Conservation (phyloP, 1,140 invertebrate genomes). For the Papilio glaucus region DNA sequence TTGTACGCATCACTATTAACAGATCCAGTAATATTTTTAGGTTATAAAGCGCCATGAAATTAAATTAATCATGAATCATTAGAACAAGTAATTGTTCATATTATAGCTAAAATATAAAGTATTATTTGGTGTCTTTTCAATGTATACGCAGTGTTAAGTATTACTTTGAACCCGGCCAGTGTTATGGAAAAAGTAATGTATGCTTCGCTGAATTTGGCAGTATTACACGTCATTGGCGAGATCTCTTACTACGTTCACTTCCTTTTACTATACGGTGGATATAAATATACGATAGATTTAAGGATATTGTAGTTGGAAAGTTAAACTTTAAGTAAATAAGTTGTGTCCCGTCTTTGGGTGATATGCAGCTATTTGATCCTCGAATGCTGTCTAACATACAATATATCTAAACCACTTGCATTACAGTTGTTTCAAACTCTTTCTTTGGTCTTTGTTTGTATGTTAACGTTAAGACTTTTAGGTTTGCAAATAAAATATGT, state of each 20-base stretch:
- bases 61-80: too few species aligned
- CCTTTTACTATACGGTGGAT: slow-evolving; percentile 71
- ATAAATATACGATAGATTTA: slow-evolving; percentile 79
- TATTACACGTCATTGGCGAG: slow-evolving; percentile 72
- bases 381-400: not conserved
- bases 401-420: not conserved
- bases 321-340: slow-evolving; percentile 41
- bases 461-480: not conserved
- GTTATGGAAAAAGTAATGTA: slow-evolving; percentile 49
- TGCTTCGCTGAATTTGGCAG: slow-evolving; percentile 64
- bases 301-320: slow-evolving; percentile 53
- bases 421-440: not conserved
- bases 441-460: not conserved
- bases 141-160: slow-evolving; percentile 50
- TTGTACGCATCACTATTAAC: too few species aligned
- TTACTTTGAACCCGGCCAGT: slow-evolving; percentile 53
- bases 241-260: slow-evolving; percentile 73
- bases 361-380: slow-evolving; percentile 25
- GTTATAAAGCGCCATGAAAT: too few species aligned
- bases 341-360: slow-evolving; percentile 53
- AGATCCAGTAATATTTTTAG: too few species aligned
- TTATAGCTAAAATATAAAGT: not conserved
- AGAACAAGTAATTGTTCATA: too few species aligned
- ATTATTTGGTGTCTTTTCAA: slow-evolving; percentile 20
- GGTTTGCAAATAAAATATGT: not conserved